These are phyloP conservation scores for Triplophysa rosa DNA, from an alignment of 2,113 vertebrate species.

Conservation along the genomic window DNA sequence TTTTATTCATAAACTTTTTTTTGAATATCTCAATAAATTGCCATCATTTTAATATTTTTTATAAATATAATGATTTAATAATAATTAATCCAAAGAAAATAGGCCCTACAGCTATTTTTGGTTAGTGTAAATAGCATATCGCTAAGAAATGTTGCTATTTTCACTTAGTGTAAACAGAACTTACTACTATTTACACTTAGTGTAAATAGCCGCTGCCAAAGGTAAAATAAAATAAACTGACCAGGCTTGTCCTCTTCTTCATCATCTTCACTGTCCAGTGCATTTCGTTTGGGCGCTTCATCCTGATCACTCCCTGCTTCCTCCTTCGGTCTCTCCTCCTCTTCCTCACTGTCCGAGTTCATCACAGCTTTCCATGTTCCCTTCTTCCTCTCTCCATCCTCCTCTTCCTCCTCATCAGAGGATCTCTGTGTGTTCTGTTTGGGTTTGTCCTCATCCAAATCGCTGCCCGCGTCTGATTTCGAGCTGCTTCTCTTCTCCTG, in stretches of 20 bases:
- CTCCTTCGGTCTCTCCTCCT: conserved; percentile 61
- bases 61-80: too few relatives aligned
- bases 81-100: too few relatives aligned
- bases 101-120: too few relatives aligned
- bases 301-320: conserved; percentile 70
- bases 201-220: too few relatives aligned
- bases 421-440: conserved; percentile 70
- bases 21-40: too few relatives aligned
- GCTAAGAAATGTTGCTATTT: too few relatives aligned
- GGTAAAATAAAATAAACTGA: conserved; percentile 42
- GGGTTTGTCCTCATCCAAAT: conserved; percentile 71
- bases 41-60: too few relatives aligned
- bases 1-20: too few relatives aligned
- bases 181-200: too few relatives aligned
- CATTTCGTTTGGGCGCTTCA: conserved; percentile 66
- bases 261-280: conserved; percentile 78
- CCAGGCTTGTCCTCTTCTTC: conserved; percentile 81
- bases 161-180: too few relatives aligned
- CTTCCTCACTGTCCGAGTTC: conserved; percentile 57
- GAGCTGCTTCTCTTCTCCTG: conserved; percentile 43
- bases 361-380: conserved; percentile 54
- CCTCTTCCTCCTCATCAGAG: conserved; percentile 80
- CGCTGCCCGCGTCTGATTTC: conserved; percentile 68
- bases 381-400: conserved; percentile 66
- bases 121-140: too few relatives aligned